Base-by-base conservation (phyloP, 2,113 vertebrate genomes). In the Saimiri boliviensis region DNA sequence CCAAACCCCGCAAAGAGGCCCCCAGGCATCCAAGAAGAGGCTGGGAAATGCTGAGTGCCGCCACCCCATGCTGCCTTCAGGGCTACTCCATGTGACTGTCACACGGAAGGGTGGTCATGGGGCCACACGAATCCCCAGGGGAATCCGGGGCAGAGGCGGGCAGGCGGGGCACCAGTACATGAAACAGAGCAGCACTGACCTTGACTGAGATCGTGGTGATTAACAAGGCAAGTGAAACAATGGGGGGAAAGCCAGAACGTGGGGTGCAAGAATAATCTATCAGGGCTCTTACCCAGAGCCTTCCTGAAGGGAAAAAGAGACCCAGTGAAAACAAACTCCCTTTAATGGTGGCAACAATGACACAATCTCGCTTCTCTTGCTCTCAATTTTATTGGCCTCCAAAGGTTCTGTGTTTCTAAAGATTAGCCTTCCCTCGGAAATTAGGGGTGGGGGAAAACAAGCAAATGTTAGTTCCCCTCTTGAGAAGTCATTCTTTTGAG, bases 221-320 rank as follows among this genome's bases (percentile, higher is more conserved):
- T 99, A 98, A 98, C 96, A 97, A 98, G 91, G 86, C 96, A 54
- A 91, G 66, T 93, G 95, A 97, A 99, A 99, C 99, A 99, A 99
- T 99, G 98, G 95, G 93, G 98, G 99, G 99, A 98, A 99, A 99
- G 97, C 97, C 88, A 8, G 98, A 98, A 97, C 95, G 97, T 98
- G 98, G 97, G 98, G 98, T 96, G 93, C 98, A 89, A 94, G 97
- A 98, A 98, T 98, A 98, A 98, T 98, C 98, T 98, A 98, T 91
- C 97, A 94, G 98, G 98, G 96, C 98, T 98, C 98, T 98, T 96
- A 98, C 93, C 97, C 97, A 98, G 97, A 79, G 98, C 91, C 98
- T 99, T 99, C 99, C 99, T 99, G 98, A 98, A 97, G 99, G 98
- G 97, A 98, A 98, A 98, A 98, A 98, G 98, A 98, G 97, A 77